These are phyloP conservation scores for Rhynchonema sp. DNA, from an alignment of 2,888 invertebrate genomes.

Conservation along the genomic window DNA sequence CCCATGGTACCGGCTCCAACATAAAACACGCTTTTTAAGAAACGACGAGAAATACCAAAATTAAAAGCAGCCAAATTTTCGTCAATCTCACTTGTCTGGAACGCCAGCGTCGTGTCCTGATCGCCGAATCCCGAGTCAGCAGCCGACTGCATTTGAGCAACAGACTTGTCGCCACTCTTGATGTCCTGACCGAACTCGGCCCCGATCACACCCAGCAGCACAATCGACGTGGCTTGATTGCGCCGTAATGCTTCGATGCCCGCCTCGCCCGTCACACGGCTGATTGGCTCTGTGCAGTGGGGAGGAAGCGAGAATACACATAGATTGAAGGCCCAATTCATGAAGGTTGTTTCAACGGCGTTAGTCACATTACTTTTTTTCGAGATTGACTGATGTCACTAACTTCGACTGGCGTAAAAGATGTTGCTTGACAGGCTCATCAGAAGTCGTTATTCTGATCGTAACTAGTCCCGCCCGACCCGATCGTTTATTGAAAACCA, in stretches of 20 bases:
- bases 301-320: too few species aligned
- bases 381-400: too few species aligned
- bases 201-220: slow-evolving; percentile 84
- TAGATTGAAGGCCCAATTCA: too few species aligned
- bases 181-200: slow-evolving; percentile 96
- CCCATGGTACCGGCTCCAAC: too few species aligned
- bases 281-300: slow-evolving; percentile 1
- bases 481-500: background rate
- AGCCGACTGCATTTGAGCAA: background rate
- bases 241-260: background rate
- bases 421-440: too few species aligned
- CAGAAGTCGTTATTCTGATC: too few species aligned
- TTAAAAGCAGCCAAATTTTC: background rate
- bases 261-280: background rate
- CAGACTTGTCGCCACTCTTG: slow-evolving; percentile 11
- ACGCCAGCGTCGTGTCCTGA: background rate
- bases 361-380: too few species aligned
- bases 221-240: slow-evolving; percentile 60
- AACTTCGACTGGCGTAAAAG: too few species aligned
- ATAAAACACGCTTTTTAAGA: too few species aligned
- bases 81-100: background rate
- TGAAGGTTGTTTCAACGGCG: too few species aligned
- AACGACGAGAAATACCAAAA: too few species aligned
- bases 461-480: too few species aligned
- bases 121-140: background rate